Evolutionary conservation across 2,888 invertebrate genomes (phyloP).

Genomic region (Rhopalosiphum nymphaeae): DNA sequence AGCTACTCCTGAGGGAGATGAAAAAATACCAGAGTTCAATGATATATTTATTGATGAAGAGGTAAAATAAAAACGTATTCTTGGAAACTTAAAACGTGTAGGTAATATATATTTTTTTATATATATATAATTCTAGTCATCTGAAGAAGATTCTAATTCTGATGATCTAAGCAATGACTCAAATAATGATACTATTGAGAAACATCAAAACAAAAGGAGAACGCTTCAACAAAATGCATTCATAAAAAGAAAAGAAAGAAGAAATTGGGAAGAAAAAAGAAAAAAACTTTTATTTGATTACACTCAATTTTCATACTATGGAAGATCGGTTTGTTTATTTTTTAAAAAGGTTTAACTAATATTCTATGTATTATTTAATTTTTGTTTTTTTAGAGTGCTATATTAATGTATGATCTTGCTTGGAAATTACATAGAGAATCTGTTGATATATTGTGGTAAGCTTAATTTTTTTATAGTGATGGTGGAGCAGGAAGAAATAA

Average conservation of each 20-base stretch:
- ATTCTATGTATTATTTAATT: not conserved
- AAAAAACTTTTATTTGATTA: conserved; percentile 90
- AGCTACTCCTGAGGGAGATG: conserved; percentile 78
- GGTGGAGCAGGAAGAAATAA: not conserved
- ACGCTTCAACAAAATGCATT: conserved; percentile 76
- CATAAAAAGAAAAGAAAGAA: conserved; percentile 77
- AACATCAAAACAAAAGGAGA: conserved; percentile 73
- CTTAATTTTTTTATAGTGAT: not conserved
- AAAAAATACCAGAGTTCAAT: conserved; percentile 87
- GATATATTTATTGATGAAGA: conserved; percentile 77
- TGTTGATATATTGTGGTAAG: conserved; percentile 83
- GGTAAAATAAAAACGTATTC: conserved; percentile 43
- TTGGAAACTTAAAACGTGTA: not conserved
- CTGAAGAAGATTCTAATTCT: conserved; percentile 67
- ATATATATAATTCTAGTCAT: conserved; percentile 56
- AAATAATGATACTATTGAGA: conserved; percentile 71
- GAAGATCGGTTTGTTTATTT: conserved; percentile 77
- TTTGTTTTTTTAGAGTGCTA: conserved; percentile 75
- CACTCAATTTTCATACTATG: conserved; percentile 89
- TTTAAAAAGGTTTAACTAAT: not conserved
- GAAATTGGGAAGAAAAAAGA: conserved; percentile 87
- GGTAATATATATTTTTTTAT: not conserved
- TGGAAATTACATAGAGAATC: conserved; percentile 90
- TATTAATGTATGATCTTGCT: conserved; percentile 85
- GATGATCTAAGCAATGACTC: conserved; percentile 68